Conservation (phyloP, 1,140 invertebrate genomes). For the Drosophila kepulauana region DNA sequence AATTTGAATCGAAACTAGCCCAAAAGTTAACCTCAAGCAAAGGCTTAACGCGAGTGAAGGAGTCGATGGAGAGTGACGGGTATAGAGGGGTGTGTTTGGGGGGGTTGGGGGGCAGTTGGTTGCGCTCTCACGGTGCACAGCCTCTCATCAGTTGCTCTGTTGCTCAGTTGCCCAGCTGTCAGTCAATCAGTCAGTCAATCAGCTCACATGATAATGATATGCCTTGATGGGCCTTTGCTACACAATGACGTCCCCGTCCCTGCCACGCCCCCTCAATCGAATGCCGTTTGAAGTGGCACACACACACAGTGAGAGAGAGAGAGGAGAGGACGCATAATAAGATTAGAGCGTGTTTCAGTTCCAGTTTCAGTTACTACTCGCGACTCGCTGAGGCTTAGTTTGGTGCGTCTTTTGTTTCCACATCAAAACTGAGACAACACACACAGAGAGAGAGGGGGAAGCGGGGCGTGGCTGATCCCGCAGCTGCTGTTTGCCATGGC, state of each 20-base stretch:
- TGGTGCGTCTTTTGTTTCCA: conserved; percentile 41
- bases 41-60: neutral
- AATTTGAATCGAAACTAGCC: neutral
- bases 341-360: conserved; percentile 57
- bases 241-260: conserved; percentile 25
- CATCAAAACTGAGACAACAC: neutral
- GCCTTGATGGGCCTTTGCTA: conserved; percentile 16
- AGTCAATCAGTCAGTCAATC: conserved; percentile 39
- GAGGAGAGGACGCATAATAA: conserved; percentile 54
- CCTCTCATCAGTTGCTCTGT: neutral
- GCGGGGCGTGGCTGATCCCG: conserved; percentile 35
- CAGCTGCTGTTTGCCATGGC: conserved; percentile 40
- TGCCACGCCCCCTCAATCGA: neutral
- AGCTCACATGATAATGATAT: conserved; percentile 48
- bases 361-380: conserved; percentile 19
- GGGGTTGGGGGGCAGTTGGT: too few relatives aligned
- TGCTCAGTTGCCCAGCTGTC: conserved; percentile 29
- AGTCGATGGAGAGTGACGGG: too few relatives aligned
- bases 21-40: conserved; percentile 4
- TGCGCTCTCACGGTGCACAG: conserved; percentile 15
- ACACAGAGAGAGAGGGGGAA: neutral
- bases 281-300: conserved; percentile 65
- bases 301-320: neutral
- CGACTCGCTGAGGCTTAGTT: conserved; percentile 31
- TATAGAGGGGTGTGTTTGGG: too few relatives aligned